These are phyloP conservation scores for Poeciliopsis prolifica DNA, from an alignment of 2,113 vertebrate genomes.

Conservation along the genomic window DNA sequence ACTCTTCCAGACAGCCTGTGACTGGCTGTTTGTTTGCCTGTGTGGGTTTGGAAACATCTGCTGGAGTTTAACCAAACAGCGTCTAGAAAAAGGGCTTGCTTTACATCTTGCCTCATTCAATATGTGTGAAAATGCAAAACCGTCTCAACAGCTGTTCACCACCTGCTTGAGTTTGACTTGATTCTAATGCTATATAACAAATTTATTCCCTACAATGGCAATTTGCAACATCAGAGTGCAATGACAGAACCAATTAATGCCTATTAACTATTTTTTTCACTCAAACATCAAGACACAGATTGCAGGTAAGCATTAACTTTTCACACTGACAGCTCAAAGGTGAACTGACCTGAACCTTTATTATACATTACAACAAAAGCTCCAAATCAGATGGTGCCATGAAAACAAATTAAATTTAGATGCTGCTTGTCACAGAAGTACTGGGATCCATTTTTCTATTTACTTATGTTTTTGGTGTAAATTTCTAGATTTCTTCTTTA, in stretches of 20 bases:
- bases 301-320: too few relatives aligned
- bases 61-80: background rate
- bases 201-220: background rate
- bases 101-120: background rate
- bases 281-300: background rate
- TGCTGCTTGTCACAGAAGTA: too few relatives aligned
- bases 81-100: background rate
- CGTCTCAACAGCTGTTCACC: background rate
- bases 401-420: too few relatives aligned
- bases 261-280: background rate
- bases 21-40: background rate
- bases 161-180: background rate
- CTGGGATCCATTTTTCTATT: too few relatives aligned
- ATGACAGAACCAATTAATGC: background rate
- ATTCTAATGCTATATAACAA: background rate
- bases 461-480: too few relatives aligned
- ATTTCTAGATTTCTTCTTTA: too few relatives aligned
- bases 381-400: too few relatives aligned
- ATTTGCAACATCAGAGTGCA: background rate
- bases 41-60: background rate
- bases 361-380: background rate
- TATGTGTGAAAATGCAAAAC: slow-evolving; percentile 5
- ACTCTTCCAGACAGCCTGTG: background rate
- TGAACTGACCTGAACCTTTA: slow-evolving; percentile 19
- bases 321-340: too few relatives aligned